Percentiles rank a stretch among this genome's conserved stretches.
These are phyloP conservation scores for Ailuropoda melanoleuca DNA, from an alignment of 2,113 vertebrate species.

Conservation along the genomic window DNA sequence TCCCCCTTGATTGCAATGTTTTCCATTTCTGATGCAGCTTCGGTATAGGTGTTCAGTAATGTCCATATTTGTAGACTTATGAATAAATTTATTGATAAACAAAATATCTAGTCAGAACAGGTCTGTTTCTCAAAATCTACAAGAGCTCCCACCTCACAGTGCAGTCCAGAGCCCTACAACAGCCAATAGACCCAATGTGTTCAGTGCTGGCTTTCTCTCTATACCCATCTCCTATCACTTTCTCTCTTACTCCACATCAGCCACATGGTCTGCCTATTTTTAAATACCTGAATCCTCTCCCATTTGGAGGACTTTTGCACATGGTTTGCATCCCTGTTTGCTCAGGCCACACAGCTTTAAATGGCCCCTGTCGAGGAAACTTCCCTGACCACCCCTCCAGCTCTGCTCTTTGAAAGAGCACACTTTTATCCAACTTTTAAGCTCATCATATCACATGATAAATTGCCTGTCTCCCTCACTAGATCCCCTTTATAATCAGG, in stretches of 20 bases:
- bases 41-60: neutral
- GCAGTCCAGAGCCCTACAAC: neutral
- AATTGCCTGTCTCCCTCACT: neutral
- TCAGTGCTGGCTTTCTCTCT: neutral
- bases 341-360: neutral
- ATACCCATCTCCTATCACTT: neutral
- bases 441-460: neutral
- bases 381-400: neutral
- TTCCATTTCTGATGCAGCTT: neutral
- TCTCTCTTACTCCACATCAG: neutral
- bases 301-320: neutral
- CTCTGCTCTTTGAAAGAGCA: neutral
- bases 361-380: neutral
- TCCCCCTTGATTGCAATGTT: neutral
- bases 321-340: neutral
- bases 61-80: neutral
- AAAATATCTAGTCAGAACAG: neutral
- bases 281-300: neutral
- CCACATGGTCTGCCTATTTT: neutral
- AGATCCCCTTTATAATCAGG: neutral
- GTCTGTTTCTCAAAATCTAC: neutral
- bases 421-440: neutral
- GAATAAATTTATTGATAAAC: neutral
- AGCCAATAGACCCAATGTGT: neutral
- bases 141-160: neutral